Base-by-base conservation (phyloP, 2,888 invertebrate genomes). In the Catocala nupta region DNA sequence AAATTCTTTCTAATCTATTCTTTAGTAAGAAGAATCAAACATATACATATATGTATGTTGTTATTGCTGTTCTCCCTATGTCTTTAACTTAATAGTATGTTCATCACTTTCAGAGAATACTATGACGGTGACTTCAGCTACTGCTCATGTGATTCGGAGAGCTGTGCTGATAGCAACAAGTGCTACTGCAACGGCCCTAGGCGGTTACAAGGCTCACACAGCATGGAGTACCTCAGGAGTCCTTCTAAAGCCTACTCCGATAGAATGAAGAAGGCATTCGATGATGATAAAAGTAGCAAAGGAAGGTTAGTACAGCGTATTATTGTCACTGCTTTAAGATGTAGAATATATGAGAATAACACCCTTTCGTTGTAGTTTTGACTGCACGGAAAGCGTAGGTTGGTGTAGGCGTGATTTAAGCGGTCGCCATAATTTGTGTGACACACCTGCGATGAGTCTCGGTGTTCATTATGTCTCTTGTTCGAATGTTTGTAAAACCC, bases 71-170 rank as follows among this genome's bases (percentile, higher is more conserved):
- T 25, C 4, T 25, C 25, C 25, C 4, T 25, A 16, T 16, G 1
- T 45, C 7, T 34, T 39, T 39, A 8, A 39, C 36, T 39, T 39
- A 39, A 25, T 25, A 25, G 25, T 25, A 25, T 25, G 16, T 4
- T 47, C 6, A 47, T 7, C 25, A 0, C 7, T 6, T 39, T 90
- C 87, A 93, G 93, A 69, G 93, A 94, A 66, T 73, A 84, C 65
- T 86, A 90, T 78, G 89, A 90, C 53, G 87, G 90, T 9, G 87
- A 93, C 81, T 87, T 91, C 81, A 93, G 94, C 70, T 96, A 95
- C 81, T 98, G 98, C 80, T 97, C 96, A 12, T 97, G 97, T 83
- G 97, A 97, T 80, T 97, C 98, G 0, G 98, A 98, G 85, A 97
- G 97, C 80, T 98, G 98, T 82, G 96, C 97, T 0, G 97, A 97